phyloP scores from a whole-genome alignment of 1,140 invertebrate genomes.

The Bombus fervidus region DNA sequence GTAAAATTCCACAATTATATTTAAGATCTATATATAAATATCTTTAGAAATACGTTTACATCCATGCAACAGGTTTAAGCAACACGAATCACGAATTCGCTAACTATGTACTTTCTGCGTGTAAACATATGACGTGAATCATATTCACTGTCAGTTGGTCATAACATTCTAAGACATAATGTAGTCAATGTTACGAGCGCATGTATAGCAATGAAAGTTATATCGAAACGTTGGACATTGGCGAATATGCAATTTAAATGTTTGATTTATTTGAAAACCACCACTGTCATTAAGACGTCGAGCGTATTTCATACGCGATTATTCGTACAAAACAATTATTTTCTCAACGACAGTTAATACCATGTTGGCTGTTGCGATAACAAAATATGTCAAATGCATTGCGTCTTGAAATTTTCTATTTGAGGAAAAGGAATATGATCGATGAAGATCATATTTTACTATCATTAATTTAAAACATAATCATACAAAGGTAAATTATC shows the following conservation, averaged over 20 bases:
- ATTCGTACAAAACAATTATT: background rate
- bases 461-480: no score
- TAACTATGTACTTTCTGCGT: background rate
- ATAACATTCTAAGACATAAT: conserved; percentile 15
- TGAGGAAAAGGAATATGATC: no score
- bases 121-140: background rate
- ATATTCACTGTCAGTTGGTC: background rate
- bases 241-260: conserved; percentile 2
- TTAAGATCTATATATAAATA: background rate
- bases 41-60: no score
- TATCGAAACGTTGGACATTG: background rate
- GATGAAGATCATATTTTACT: no score
- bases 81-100: background rate
- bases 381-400: background rate
- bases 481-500: no score
- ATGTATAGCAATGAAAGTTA: conserved; percentile 1
- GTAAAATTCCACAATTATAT: background rate
- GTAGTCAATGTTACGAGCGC: conserved; percentile 23
- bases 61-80: background rate
- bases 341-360: background rate
- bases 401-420: no score
- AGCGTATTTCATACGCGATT: background rate
- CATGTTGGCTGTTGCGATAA: background rate
- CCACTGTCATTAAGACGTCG: background rate
- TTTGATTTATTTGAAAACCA: background rate